phyloP scores from a whole-genome alignment of 2,113 vertebrate genomes.

The Aegypius monachus region DNA sequence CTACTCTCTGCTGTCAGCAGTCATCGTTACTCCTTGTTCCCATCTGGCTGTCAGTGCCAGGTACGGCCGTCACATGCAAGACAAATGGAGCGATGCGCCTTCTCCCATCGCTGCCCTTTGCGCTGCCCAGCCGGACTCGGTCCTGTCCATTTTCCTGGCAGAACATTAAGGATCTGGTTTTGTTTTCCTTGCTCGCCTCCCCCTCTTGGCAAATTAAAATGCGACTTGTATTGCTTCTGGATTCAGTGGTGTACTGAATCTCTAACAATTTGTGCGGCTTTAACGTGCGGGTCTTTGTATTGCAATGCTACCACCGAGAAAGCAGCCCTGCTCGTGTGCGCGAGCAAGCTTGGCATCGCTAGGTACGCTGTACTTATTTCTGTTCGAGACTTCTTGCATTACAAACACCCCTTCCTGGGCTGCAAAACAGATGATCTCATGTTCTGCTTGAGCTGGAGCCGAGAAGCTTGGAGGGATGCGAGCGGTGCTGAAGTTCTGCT shows the following conservation, averaged over 20 bases:
- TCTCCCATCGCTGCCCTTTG: background rate
- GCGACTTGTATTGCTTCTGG: background rate
- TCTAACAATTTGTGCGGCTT: accelerated
- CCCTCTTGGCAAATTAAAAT: background rate
- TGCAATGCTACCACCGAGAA: accelerated
- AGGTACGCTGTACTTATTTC: background rate
- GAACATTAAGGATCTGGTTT: accelerated
- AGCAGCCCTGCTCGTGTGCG: background rate
- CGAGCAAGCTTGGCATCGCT: background rate
- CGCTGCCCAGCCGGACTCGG: background rate
- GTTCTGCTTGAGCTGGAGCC: background rate
- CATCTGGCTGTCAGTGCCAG: background rate
- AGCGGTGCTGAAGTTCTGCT: background rate
- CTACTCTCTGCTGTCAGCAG: background rate
- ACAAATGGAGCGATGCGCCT: background rate
- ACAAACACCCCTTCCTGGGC: background rate
- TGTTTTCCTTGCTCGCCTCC: background rate
- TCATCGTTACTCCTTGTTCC: background rate
- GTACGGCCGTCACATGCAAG: background rate
- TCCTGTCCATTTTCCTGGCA: accelerated
- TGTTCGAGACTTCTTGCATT: background rate
- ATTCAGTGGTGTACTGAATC: background rate
- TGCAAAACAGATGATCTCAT: background rate
- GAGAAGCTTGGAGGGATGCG: background rate
- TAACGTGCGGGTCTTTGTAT: accelerated